Evolutionary conservation across 2,113 vertebrate species (phyloP).

Genomic region (Microcebus griseorufus): DNA sequence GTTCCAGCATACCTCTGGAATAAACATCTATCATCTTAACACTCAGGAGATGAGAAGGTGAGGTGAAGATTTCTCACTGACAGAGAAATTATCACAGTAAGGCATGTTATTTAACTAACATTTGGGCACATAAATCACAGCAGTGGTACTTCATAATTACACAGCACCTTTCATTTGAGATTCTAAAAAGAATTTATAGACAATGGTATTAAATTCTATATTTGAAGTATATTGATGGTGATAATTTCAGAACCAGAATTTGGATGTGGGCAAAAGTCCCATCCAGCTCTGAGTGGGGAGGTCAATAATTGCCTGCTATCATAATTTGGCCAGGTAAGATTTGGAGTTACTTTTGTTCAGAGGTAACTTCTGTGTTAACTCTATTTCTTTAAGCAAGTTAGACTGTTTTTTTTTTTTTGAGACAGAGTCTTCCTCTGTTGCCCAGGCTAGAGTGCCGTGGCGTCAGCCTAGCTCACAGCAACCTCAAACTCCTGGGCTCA

Average conservation of each 20-base stretch:
- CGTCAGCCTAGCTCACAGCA: too few species aligned
- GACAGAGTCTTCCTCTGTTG: too few species aligned
- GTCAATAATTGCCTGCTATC: not conserved
- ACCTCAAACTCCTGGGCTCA: too few species aligned
- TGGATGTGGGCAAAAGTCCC: not conserved
- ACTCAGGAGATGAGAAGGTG: not conserved
- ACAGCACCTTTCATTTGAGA: not conserved
- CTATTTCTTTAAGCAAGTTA: not conserved
- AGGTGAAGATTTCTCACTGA: constrained; percentile 26
- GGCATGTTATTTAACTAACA: not conserved
- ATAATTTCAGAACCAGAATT: not conserved
- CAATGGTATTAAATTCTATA: not conserved
- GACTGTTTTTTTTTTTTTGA: not conserved
- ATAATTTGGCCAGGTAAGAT: not conserved
- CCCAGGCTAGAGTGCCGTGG: too few species aligned
- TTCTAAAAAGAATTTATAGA: not conserved
- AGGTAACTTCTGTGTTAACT: not conserved
- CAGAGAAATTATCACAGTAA: not conserved
- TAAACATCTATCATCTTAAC: not conserved
- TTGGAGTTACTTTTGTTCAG: not conserved
- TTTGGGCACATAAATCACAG: constrained; percentile 1
- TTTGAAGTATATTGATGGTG: not conserved
- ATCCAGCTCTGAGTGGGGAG: not conserved
- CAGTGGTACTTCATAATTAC: not conserved
- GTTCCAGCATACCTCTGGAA: not conserved